Conservation (phyloP, 2,113 vertebrate species). For the Cheilinus undulatus region DNA sequence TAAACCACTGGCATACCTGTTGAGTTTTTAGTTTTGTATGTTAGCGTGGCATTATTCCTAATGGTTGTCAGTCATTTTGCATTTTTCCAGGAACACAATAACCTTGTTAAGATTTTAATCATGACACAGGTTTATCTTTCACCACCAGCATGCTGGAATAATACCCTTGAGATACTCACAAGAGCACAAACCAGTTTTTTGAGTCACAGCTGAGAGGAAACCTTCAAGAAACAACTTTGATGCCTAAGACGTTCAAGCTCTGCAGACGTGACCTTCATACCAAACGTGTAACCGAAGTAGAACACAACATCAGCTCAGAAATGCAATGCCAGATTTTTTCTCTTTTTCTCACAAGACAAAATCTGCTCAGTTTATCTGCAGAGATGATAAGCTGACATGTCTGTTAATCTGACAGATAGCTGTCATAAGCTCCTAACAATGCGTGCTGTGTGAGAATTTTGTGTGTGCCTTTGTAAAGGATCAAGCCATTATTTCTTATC, state of each 20-base stretch:
- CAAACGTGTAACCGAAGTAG: conserved; percentile 11
- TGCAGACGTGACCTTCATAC: conserved; percentile 8
- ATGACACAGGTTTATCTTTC: background rate
- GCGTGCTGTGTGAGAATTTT: background rate
- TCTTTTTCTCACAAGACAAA: background rate
- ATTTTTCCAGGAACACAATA: background rate
- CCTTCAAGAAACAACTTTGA: background rate
- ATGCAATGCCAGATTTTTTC: background rate
- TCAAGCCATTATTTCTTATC: no score
- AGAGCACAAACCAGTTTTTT: conserved; percentile 28
- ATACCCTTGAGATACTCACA: background rate
- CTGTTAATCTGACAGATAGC: background rate
- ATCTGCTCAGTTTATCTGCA: background rate
- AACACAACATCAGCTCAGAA: conserved; percentile 15
- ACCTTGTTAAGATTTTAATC: background rate
- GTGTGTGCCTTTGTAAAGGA: no score
- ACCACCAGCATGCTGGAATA: background rate
- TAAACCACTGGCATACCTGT: no score
- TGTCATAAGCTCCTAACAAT: no score
- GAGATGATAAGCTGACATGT: conserved; percentile 3
- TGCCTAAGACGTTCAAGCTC: conserved; percentile 2
- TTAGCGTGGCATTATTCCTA: background rate
- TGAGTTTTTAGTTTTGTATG: no score
- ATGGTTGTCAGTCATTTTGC: background rate
- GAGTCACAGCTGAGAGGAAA: background rate